Evolutionary conservation across 2,113 vertebrate species (phyloP), one percentile per base, ranked within the genome.

Genomic region (Strix aluco): DNA sequence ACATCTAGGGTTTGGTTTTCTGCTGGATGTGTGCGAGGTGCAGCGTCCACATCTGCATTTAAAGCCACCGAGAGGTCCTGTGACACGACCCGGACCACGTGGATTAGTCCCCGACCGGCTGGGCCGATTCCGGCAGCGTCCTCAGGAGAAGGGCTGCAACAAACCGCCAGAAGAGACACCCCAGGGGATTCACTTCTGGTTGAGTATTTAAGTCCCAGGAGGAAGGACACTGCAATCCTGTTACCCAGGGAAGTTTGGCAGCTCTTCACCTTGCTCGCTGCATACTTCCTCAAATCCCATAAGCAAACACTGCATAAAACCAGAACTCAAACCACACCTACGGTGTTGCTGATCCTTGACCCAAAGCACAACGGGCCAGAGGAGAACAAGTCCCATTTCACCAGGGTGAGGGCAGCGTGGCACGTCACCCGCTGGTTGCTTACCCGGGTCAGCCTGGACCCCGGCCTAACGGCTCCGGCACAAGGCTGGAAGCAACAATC

Each of bases 351-450:
- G 38, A 21, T 22, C 49, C 81, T 20, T 5, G 16, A 29, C 40
- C 73, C 30, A 13, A 54, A 36, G 40, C 5, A 17, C 52, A 58
- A 22, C 6, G 0, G 27, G 38, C 11, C 57, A 4, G 27, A 57
- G n/a, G 15, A 59, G 59, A 34, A 80, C 34, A 6, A 46, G 5
- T 8, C 54, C 40, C 44, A 4, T 6, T 46, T 27, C 3, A 9
- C 11, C 38, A 17, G 6, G 36, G 47, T 8, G 54, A 25, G 2
- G 1, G 26, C 20, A 5, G 18, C 0, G 4, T 0, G 34, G 12
- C 10, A 1, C 2, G 12, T 23, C 62, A 36, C 57, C 30, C 1
- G 8, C 21, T 1, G 3, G 49, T 11, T 15, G 30, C 44, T 40
- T 13, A 4, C 2, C 4, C 0, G 7, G 67, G 22, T 67, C 46